phyloP scores from a whole-genome alignment of 2,797 vertebrate genomes.

The Aphelocoma californica region DNA sequence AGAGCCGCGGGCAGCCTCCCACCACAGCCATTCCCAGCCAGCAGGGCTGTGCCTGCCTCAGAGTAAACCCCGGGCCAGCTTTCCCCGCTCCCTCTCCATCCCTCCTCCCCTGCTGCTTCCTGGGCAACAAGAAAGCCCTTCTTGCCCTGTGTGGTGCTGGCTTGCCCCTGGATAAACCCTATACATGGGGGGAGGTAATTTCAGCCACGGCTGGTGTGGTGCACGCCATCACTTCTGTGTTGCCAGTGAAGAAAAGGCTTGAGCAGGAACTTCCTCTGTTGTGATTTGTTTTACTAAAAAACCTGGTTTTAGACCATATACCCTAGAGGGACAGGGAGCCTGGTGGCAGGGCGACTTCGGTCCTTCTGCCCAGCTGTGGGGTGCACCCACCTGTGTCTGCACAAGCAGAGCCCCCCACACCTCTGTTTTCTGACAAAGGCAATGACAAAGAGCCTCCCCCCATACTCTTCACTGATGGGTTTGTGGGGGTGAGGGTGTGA shows the following conservation, averaged over 20 bases:
- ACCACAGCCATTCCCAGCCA: not conserved
- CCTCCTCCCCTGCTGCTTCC: not conserved
- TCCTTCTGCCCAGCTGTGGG: fast-evolving
- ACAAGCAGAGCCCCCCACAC: not conserved
- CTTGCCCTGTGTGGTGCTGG: fast-evolving
- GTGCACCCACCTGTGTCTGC: not conserved
- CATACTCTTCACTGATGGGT: not conserved
- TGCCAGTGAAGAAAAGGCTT: not conserved
- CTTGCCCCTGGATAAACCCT: not conserved
- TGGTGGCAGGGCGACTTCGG: fast-evolving
- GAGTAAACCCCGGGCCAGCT: not conserved
- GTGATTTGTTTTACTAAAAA: not conserved
- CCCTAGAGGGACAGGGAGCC: fast-evolving
- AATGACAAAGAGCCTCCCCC: not conserved
- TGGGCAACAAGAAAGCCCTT: not conserved
- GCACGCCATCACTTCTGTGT: not conserved
- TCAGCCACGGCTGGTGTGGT: not conserved
- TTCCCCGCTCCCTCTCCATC: not conserved
- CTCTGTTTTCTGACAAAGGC: not conserved
- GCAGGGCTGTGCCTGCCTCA: not conserved
- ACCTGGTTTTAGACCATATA: not conserved
- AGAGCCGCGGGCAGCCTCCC: not conserved
- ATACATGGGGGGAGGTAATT: fast-evolving
- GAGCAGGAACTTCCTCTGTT: not conserved
- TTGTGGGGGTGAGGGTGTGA: not conserved